phyloP scores from a whole-genome alignment of 2,888 invertebrate genomes.

The Rugalucina vietnamica region DNA sequence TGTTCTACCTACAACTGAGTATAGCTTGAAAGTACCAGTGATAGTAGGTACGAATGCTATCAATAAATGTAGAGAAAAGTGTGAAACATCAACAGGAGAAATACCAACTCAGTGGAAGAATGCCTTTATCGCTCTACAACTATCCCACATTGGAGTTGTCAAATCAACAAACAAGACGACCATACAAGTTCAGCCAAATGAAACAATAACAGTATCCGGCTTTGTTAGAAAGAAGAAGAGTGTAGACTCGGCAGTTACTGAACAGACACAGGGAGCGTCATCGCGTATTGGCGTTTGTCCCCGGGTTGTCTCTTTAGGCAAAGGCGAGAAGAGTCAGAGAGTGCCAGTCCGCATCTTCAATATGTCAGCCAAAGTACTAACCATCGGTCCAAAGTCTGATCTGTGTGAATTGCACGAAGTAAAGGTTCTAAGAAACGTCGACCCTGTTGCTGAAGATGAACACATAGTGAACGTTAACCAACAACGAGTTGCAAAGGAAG shows the following conservation, averaged over 20 bases:
- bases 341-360: background rate
- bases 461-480: background rate
- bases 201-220: background rate
- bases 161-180: slow-evolving; percentile 1
- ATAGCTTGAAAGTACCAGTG: background rate
- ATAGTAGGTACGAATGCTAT: background rate
- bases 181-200: background rate
- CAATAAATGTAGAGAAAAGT: background rate
- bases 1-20: background rate
- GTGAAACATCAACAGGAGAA: background rate
- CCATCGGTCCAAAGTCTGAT: background rate
- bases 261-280: background rate
- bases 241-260: background rate
- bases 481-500: background rate
- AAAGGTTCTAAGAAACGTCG: background rate
- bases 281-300: slow-evolving; percentile 1
- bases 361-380: background rate
- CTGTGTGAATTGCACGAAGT: background rate
- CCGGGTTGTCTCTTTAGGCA: background rate
- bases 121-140: background rate
- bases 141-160: background rate
- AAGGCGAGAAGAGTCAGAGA: background rate
- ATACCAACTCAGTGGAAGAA: background rate
- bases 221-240: background rate
- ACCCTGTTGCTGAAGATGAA: background rate